These are phyloP conservation scores for Babyrousa celebensis DNA, from an alignment of 2,797 vertebrate species.

Conservation along the genomic window DNA sequence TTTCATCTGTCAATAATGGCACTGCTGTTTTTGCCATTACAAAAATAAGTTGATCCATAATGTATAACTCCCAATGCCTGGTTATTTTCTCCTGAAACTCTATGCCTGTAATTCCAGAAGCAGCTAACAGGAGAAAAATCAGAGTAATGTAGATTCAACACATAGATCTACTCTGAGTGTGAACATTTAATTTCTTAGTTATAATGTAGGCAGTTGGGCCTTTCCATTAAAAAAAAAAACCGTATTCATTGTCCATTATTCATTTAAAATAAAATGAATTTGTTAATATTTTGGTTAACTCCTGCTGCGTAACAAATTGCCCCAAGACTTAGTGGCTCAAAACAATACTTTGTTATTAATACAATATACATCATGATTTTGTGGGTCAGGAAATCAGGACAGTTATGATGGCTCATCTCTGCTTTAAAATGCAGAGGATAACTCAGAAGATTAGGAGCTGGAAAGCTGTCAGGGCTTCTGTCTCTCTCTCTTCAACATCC, in stretches of 20 bases:
- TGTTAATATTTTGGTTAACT: slow-evolving; percentile 3
- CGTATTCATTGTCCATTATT: not conserved
- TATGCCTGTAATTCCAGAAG: not conserved
- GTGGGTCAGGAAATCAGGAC: not conserved
- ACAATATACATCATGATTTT: not conserved
- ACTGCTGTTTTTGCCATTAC: slow-evolving; percentile 31
- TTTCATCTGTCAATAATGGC: slow-evolving; percentile 61
- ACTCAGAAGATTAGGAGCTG: not conserved
- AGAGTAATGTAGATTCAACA: not conserved
- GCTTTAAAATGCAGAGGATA: not conserved
- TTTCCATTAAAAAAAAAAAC: slow-evolving; percentile 53
- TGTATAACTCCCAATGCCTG: not conserved
- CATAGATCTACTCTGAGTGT: not conserved
- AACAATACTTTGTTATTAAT: not conserved
- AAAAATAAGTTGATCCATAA: slow-evolving; percentile 65
- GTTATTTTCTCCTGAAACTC: not conserved
- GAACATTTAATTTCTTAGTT: not conserved
- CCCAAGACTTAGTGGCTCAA: not conserved
- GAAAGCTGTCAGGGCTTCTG: not conserved
- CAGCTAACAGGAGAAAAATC: not conserved
- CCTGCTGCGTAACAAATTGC: not conserved
- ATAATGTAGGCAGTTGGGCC: not conserved
- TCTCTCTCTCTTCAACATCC: not conserved
- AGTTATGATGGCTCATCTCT: not conserved
- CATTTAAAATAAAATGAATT: slow-evolving; percentile 45